A percentile compares a stretch with the other conserved stretches of the same genome.
phyloP scores from a whole-genome alignment of 2,113 vertebrate genomes.

The Marmota flaviventris region DNA sequence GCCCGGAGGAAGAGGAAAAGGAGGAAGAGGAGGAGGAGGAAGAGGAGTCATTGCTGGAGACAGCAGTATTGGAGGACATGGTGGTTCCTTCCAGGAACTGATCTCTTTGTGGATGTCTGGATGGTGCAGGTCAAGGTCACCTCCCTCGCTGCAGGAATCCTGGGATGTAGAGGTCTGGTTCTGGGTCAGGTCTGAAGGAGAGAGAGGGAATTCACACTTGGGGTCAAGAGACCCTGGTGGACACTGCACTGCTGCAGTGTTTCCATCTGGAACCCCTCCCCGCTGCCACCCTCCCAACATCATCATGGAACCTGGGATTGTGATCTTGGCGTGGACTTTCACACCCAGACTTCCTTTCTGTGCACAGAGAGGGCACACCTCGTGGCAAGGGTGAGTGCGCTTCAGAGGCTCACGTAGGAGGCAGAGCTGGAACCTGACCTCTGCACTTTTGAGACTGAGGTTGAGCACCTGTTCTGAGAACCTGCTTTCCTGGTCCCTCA shows the following conservation, averaged over 20 bases:
- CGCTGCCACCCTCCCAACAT: not conserved
- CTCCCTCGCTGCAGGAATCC: not conserved
- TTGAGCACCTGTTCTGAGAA: not conserved
- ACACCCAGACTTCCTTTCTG: not conserved
- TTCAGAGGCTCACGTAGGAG: not conserved
- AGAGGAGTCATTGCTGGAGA: not conserved
- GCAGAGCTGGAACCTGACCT: not conserved
- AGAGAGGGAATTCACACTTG: not conserved
- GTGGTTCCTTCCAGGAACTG: not conserved
- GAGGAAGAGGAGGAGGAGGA: not conserved
- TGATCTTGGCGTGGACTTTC: not conserved
- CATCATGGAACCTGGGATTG: not conserved
- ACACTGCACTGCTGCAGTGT: not conserved
- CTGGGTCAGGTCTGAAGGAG: not conserved
- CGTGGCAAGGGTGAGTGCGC: not conserved
- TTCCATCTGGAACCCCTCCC: not conserved
- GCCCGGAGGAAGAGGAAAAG: not conserved
- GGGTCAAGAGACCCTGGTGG: not conserved
- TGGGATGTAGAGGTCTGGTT: not conserved
- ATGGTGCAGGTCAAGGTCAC: not conserved
- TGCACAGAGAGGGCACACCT: not conserved
- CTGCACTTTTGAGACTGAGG: not conserved
- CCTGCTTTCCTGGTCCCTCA: not conserved
- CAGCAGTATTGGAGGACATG: rapidly evolving
- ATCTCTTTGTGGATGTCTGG: not conserved